Conservation (phyloP, 2,888 invertebrate genomes). For the Synanthedon formicaeformis region DNA sequence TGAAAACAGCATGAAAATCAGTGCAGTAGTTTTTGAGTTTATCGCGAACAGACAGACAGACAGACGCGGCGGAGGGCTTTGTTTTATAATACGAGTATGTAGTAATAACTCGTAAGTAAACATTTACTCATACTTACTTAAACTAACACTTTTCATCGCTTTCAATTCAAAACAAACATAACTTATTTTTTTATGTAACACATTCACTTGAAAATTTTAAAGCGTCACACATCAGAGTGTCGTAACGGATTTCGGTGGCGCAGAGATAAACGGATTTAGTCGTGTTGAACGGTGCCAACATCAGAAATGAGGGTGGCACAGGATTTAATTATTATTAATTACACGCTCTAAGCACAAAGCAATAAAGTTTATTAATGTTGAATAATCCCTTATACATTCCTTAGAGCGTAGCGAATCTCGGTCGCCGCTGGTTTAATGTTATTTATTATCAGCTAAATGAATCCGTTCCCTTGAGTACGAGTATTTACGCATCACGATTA, state of each 20-base stretch:
- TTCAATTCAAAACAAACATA: no score
- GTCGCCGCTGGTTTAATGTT: not conserved
- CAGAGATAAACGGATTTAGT: constrained; percentile 2
- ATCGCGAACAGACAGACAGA: no score
- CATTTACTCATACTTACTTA: no score
- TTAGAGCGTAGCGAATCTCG: not conserved
- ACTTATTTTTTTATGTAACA: no score
- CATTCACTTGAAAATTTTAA: not conserved
- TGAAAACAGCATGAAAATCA: no score
- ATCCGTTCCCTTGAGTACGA: not conserved
- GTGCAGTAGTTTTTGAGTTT: no score
- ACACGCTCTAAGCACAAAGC: constrained; percentile 16
- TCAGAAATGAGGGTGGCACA: constrained; percentile 16
- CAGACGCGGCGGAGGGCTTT: no score
- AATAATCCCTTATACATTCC: not conserved
- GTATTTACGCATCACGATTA: not conserved
- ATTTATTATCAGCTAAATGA: not conserved
- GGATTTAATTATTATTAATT: constrained; percentile 26
- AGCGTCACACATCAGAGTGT: not conserved
- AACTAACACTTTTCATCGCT: no score
- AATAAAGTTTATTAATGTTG: constrained; percentile 14
- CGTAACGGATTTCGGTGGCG: not conserved
- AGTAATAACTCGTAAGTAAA: no score
- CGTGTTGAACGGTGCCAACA: constrained; percentile 13
- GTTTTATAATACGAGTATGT: no score